phyloP scores from a whole-genome alignment of 2,797 vertebrate species.

The Lophura swinhoii region DNA sequence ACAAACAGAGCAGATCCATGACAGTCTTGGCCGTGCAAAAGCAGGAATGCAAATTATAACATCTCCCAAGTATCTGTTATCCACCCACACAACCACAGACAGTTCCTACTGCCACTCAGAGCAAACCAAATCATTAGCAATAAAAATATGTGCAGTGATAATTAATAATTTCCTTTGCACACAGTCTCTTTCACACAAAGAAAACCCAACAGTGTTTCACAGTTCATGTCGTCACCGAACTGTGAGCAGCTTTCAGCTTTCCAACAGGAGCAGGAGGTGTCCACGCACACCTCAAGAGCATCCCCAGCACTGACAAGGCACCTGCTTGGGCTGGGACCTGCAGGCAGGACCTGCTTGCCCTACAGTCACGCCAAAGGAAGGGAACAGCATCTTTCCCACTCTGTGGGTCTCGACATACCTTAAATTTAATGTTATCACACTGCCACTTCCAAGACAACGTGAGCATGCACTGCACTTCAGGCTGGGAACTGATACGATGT shows the following conservation, averaged over 20 bases:
- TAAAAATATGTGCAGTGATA: background rate
- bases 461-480: background rate
- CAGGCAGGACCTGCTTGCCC: background rate
- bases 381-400: background rate
- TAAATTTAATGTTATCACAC: background rate
- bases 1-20: background rate
- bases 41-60: conserved; percentile 48
- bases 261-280: background rate
- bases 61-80: conserved; percentile 30
- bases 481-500: background rate
- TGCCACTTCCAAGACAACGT: background rate
- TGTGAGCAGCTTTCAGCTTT: background rate
- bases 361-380: background rate
- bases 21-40: background rate
- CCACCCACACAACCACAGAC: conserved; percentile 36
- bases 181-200: background rate
- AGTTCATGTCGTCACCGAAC: background rate
- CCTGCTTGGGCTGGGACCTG: background rate
- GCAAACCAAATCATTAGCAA: conserved; percentile 33
- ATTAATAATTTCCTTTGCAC: background rate
- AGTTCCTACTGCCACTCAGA: conserved; percentile 41
- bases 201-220: background rate
- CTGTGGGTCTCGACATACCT: background rate
- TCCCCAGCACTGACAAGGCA: background rate
- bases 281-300: background rate